Evolutionary conservation across 2,797 vertebrate species (phyloP), one percentile per base, ranked within the genome.

Genomic region (Poecilia velifera): DNA sequence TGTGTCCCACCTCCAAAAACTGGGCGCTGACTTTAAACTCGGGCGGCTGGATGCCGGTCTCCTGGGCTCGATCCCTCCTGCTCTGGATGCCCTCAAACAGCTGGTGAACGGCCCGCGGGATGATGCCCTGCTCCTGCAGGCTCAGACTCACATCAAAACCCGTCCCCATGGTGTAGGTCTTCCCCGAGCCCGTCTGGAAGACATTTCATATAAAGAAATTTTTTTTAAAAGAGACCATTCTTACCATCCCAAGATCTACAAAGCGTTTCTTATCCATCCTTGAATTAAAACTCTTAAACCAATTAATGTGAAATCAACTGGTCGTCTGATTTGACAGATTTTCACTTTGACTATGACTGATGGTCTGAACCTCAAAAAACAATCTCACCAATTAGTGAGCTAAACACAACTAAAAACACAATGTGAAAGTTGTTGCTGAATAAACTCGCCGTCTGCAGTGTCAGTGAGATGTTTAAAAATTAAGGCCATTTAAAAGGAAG

Each of bases 1-100:
- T 72, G 70, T 39, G 18, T 3, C 95, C 28, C 88, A 99, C 98
- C 98, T 99, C 98, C 62, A 99, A 94, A 91, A 99, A 99, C 91
- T 99, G 98, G 41, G 98, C 98, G 79, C 96, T 99, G 96, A 99
- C 97, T 98, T 99, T 99, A 90, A 99, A 99, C 86, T 98, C 97
- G 0, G 98, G 98, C 0, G 95, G 95, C 0, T 95, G 93, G 46
- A 81, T 4, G 0, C 97, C 96, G 0, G 88, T 87, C 22, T 95
- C 94, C 92, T 95, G 96, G 0, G 97, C 96, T 0, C 74, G 93
- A 0, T 22, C 77, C 86, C 88, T 96, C 73, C 97, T 95, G 82
- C 82, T 94, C 25, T 97, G 94, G 14, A 99, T 98, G 84, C 98
- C 98, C 9, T 95, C 92, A 74, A 99, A 99, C 84, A 99, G 96